phyloP scores from a whole-genome alignment of 2,113 vertebrate genomes.

The Pelmatolapia mariae region DNA sequence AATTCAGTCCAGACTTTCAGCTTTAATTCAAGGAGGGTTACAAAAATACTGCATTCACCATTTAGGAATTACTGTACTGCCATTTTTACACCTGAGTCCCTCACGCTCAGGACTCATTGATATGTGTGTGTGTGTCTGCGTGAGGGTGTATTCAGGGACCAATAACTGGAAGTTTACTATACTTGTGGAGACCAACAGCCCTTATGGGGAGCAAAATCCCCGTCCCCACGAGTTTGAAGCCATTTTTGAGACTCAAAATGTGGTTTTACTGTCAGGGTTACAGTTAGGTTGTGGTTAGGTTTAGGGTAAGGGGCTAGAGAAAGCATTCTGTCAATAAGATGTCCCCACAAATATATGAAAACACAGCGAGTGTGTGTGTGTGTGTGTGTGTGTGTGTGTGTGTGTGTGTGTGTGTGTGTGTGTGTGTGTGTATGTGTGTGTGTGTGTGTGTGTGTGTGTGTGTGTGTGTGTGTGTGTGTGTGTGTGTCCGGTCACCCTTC shows the following conservation, averaged over 20 bases:
- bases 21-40: neutral
- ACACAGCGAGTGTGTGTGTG: neutral
- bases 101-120: neutral
- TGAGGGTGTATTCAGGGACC: neutral
- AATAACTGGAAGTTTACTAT: neutral
- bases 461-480: neutral
- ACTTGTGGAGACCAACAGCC: neutral
- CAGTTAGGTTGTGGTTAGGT: neutral
- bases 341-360: neutral
- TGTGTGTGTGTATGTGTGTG: neutral
- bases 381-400: neutral
- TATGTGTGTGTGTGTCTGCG: neutral
- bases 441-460: neutral
- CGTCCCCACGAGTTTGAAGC: rapidly evolving
- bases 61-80: neutral
- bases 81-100: neutral
- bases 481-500: neutral
- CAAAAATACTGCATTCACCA: rapidly evolving
- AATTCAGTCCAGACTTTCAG: neutral
- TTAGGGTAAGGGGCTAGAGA: neutral
- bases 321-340: neutral
- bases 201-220: too few species aligned
- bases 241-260: neutral
- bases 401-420: neutral
- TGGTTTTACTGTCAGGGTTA: neutral